phyloP scores from a whole-genome alignment of 2,888 invertebrate genomes.

The Nemapogon koenigi region DNA sequence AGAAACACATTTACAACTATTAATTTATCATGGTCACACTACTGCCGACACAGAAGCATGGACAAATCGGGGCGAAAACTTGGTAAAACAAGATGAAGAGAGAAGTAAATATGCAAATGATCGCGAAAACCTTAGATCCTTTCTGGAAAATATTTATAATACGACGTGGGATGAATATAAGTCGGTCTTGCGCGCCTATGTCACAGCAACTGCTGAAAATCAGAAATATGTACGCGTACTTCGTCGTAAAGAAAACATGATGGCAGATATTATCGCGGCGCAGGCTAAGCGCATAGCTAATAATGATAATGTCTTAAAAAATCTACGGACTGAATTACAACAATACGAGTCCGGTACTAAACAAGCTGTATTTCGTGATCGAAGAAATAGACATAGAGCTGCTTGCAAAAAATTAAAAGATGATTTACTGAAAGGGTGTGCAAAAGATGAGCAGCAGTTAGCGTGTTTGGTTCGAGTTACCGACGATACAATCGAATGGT shows the following conservation, averaged over 20 bases:
- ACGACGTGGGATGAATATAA: conserved; percentile 48
- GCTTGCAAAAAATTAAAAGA: conserved; percentile 39
- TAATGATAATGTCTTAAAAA: conserved; percentile 37
- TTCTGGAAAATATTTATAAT: conserved; percentile 41
- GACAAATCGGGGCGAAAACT: conserved; percentile 44
- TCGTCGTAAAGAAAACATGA: conserved; percentile 44
- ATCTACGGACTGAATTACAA: conserved; percentile 37
- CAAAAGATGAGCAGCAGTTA: conserved; percentile 32
- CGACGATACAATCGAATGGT: conserved; percentile 40
- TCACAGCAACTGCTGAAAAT: conserved; percentile 41
- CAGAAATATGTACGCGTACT: conserved; percentile 46
- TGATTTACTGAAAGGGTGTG: conserved; percentile 29
- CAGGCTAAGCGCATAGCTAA: conserved; percentile 49
- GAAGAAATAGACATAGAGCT: conserved; percentile 39
- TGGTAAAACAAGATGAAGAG: conserved; percentile 52
- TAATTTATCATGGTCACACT: conserved; percentile 39
- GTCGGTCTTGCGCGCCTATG: conserved; percentile 38
- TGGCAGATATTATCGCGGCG: conserved; percentile 50
- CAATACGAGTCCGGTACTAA: conserved; percentile 52
- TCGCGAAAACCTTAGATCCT: conserved; percentile 40
- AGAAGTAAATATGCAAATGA: conserved; percentile 32
- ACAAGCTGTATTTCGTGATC: conserved; percentile 47
- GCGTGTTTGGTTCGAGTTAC: conserved; percentile 36
- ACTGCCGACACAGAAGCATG: conserved; percentile 38
- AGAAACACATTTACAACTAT: conserved; percentile 45